Base-by-base conservation (phyloP, 2,888 invertebrate genomes). In the Hedychridium roseum region DNA sequence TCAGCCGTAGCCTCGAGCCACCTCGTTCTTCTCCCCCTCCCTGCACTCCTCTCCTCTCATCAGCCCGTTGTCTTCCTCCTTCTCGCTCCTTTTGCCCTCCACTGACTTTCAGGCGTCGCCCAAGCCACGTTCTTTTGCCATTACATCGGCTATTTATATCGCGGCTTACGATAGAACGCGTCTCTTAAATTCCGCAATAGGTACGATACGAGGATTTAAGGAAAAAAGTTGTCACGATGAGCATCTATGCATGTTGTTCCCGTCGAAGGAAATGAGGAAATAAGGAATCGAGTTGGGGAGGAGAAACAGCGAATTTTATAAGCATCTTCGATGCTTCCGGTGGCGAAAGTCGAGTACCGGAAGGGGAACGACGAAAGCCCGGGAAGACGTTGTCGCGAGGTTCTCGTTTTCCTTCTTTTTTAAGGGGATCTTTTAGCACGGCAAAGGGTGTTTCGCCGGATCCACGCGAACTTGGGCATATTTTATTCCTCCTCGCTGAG, bases 1-100 rank as follows among this genome's bases (percentile, higher is more conserved):
- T 71, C 71, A 68, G 65, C 48, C 43, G 57, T 60, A 39, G 64
- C 60, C 60, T 64, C 57, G 52, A 51, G 54, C 50, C 43, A 32
- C 44, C 15, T 35, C 17, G 43, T 38, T 6, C 23, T 23, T 32
- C 26, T 26, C 21, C 12, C 30, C 41, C 43, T 41, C 15, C 20
- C 7, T n/a, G 7, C 28, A 9, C 28, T 12, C 28, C 28, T n/a
- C 28, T n/a, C 28, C 28, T 9, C 28, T 12, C n/a, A 5, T 28
- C 11, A 3, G n/a, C 11, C 11, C 28, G n/a, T 28, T 28, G 11
- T 4, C 28, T 12, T 14, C 31, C 15, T 31, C 15, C 31, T 9
- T 46, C 44, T 42, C 52, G 45, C 12, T 17, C 31, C 28, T 18
- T 27, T 26, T 2, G 32, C 9, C 12, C 1, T 15, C 32, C 2